Percentiles rank a stretch among this genome's conserved stretches.
Evolutionary conservation across 2,797 vertebrate genomes (phyloP).

Genomic region (Cebuella pygmaea): DNA sequence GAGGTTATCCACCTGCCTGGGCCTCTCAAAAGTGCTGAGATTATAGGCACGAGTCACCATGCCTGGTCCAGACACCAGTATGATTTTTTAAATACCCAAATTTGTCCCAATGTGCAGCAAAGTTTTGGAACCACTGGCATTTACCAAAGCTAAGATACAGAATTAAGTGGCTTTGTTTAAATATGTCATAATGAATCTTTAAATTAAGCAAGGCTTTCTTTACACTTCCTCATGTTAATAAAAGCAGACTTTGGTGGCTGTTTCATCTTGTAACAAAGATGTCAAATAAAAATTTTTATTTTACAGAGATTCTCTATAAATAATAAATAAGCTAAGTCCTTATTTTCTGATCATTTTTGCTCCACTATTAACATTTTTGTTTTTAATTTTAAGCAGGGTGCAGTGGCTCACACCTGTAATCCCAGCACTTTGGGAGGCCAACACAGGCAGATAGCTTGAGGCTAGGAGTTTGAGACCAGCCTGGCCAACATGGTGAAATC

Average conservation of each 20-base stretch:
- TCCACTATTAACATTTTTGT: neutral
- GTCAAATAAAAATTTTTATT: slow-evolving; percentile 26
- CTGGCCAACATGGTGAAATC: neutral
- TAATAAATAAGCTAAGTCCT: neutral
- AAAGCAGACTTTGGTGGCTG: neutral
- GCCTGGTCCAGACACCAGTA: neutral
- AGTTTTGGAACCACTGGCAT: neutral
- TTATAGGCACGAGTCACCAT: neutral
- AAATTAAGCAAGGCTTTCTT: slow-evolving; percentile 24
- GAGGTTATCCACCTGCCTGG: rapidly evolving
- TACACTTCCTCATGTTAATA: slow-evolving; percentile 4
- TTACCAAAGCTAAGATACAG: neutral
- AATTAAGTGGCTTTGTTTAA: neutral
- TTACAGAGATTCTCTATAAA: neutral
- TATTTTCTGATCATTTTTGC: neutral
- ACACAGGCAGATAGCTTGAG: too few relatives aligned
- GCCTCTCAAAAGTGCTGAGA: neutral
- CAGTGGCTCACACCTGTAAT: neutral
- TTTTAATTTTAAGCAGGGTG: neutral
- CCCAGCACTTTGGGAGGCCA: neutral
- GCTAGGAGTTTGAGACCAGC: neutral
- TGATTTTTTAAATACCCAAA: neutral
- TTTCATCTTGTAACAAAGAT: slow-evolving; percentile 17
- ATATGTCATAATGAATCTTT: neutral
- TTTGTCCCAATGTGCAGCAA: neutral